phyloP scores from a whole-genome alignment of 2,113 vertebrate genomes.

The Stigmatopora argus region DNA sequence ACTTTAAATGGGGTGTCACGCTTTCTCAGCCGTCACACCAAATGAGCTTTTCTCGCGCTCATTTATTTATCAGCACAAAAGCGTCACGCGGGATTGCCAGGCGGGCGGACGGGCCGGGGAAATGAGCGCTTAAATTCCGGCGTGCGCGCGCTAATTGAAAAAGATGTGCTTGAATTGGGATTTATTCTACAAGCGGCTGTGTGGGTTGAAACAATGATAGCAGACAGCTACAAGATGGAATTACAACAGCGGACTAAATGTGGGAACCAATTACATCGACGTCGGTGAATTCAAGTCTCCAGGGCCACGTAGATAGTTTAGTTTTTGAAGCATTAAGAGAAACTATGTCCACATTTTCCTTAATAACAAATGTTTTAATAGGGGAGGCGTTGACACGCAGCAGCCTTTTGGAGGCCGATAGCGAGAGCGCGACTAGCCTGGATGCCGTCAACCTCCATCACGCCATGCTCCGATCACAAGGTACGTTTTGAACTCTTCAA shows the following conservation, averaged over 20 bases:
- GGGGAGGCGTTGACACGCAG: slow-evolving; percentile 87
- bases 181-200: background rate
- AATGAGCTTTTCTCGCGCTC: background rate
- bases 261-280: no score
- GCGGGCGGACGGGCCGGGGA: background rate
- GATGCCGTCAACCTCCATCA: slow-evolving; percentile 87
- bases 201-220: background rate
- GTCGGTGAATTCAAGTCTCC: background rate
- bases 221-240: background rate
- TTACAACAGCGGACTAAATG: background rate
- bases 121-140: background rate
- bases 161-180: background rate
- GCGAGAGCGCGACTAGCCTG: slow-evolving; percentile 75
- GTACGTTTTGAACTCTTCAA: slow-evolving; percentile 65
- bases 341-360: no score
- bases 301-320: background rate
- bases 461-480: slow-evolving; percentile 86
- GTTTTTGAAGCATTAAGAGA: background rate
- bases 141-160: background rate
- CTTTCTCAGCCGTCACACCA: background rate
- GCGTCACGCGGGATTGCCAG: background rate
- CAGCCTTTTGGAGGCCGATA: slow-evolving; percentile 86
- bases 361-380: slow-evolving; percentile 30
- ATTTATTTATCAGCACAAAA: slow-evolving; percentile 2
- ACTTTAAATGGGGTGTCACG: background rate